Conservation (phyloP, 2,113 vertebrate species). For the Vireo altiloquus region DNA sequence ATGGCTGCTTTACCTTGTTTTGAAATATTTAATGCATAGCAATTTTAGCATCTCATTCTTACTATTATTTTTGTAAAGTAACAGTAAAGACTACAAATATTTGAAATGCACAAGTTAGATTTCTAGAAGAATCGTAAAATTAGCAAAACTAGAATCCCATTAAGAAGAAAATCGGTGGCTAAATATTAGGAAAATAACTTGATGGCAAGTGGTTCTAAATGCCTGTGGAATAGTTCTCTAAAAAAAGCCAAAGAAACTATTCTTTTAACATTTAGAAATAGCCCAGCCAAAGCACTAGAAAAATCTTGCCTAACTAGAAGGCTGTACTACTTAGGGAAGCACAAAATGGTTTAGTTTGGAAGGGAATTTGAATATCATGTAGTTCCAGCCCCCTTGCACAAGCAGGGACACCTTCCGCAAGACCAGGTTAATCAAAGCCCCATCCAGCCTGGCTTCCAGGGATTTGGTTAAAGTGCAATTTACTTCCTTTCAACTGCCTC, state of each 20-base stretch:
- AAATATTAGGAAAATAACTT: not conserved
- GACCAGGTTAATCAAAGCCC: not conserved
- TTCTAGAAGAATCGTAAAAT: not conserved
- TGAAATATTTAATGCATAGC: not conserved
- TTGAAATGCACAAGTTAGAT: not conserved
- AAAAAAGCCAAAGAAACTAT: not conserved
- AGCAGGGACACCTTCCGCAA: not conserved
- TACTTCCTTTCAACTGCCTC: not conserved
- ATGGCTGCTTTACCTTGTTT: not conserved
- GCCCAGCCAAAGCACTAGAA: not conserved
- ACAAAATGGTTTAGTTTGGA: not conserved
- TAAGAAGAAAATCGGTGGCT: not conserved
- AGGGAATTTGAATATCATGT: not conserved
- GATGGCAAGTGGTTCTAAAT: not conserved
- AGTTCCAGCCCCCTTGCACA: rapidly evolving
- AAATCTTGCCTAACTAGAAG: not conserved
- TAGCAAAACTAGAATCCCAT: not conserved
- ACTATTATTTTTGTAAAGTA: not conserved
- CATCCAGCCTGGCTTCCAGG: not conserved
- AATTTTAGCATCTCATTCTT: not conserved
- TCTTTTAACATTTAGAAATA: not conserved
- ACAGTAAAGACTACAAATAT: not conserved
- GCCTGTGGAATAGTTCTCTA: not conserved
- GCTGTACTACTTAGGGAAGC: not conserved
- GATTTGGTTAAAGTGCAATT: not conserved